Percentiles rank a stretch among this genome's conserved stretches.
phyloP scores from a whole-genome alignment of 2,113 vertebrate genomes.

The Oostethus manadensis region DNA sequence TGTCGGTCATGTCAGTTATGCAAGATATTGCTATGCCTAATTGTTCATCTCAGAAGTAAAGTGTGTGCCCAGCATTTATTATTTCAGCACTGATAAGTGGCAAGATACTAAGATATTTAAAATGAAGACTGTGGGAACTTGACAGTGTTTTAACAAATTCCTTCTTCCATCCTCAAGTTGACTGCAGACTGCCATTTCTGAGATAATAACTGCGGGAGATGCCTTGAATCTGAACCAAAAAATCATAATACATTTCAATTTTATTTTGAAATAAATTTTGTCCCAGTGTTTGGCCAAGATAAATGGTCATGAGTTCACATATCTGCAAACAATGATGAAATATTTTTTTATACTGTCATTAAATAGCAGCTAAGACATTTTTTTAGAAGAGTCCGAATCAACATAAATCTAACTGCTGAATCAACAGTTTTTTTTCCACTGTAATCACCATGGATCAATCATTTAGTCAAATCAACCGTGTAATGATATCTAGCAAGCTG shows the following conservation, averaged over 20 bases:
- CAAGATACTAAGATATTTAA: background rate
- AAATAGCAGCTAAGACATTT: background rate
- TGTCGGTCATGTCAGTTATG: too few species aligned
- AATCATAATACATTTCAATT: conserved; percentile 4
- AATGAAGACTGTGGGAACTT: background rate
- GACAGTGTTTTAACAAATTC: conserved; percentile 3
- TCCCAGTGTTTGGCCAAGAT: conserved; percentile 21
- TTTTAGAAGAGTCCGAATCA: background rate
- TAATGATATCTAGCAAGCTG: background rate
- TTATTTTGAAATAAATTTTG: conserved; percentile 9
- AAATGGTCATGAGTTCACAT: conserved; percentile 26
- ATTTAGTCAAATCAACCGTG: background rate
- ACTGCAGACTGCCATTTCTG: background rate
- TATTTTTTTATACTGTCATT: conserved; percentile 13
- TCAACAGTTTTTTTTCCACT: background rate
- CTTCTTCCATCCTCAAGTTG: background rate
- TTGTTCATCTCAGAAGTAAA: background rate
- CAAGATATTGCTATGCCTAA: background rate
- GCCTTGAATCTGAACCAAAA: background rate
- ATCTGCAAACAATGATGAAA: conserved; percentile 22
- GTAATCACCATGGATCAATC: background rate
- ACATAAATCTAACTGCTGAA: background rate
- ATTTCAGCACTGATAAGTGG: background rate
- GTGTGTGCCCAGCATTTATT: too few species aligned
- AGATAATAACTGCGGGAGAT: conserved; percentile 5